A percentile compares a stretch with the other conserved stretches of the same genome.
Conservation (phyloP, 2,113 vertebrate species). For the Rhea pennata region DNA sequence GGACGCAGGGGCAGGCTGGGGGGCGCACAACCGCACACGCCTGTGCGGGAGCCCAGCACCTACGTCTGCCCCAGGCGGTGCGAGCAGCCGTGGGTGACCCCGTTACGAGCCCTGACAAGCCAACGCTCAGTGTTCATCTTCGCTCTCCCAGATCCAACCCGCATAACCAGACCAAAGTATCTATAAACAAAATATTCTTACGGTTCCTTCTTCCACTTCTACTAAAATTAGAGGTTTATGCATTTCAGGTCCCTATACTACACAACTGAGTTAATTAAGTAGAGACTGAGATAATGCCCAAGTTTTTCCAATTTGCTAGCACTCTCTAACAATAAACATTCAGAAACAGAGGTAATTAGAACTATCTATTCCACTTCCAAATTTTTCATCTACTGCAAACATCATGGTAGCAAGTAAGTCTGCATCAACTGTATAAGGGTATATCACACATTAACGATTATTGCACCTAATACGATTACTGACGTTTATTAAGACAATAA, state of each 20-base stretch:
- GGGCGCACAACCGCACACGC: accelerated
- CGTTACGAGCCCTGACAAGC: accelerated
- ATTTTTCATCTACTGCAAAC: not conserved
- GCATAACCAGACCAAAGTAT: accelerated
- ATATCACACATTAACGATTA: not conserved
- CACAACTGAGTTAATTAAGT: not conserved
- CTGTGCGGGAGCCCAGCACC: accelerated
- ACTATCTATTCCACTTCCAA: not conserved
- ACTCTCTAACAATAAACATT: not conserved
- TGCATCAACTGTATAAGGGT: not conserved
- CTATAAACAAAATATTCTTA: not conserved
- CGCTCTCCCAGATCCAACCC: not conserved
- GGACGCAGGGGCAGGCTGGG: not conserved
- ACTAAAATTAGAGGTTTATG: not conserved
- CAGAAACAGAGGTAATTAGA: not conserved
- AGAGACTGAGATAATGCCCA: not conserved
- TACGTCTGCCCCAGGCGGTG: accelerated
- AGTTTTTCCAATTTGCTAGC: not conserved
- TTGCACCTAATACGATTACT: not conserved
- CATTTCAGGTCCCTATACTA: not conserved
- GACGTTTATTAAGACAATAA: not conserved
- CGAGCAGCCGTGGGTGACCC: not conserved
- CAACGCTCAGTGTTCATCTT: too few relatives aligned
- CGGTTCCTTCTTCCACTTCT: not conserved
- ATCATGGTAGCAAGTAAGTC: not conserved